Conservation (phyloP, 1,140 invertebrate genomes). For the Bombus polaris region DNA sequence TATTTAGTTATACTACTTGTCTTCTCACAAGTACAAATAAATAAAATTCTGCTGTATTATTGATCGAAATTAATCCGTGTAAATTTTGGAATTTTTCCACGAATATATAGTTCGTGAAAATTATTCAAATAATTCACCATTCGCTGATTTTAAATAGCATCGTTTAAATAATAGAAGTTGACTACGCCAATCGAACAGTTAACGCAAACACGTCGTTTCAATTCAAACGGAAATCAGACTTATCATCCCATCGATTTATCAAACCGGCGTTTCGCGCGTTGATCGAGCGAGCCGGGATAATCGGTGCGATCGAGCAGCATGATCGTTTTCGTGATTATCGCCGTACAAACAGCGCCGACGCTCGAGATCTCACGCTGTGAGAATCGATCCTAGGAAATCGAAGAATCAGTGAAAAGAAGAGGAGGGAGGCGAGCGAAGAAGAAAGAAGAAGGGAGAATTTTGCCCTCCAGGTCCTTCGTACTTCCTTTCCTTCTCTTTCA, state of each 20-base stretch:
- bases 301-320: not conserved
- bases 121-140: too few relatives aligned
- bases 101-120: too few relatives aligned
- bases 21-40: too few relatives aligned
- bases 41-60: too few relatives aligned
- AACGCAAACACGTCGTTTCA: not conserved
- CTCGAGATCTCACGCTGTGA: conserved; percentile 73
- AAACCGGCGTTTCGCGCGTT: not conserved
- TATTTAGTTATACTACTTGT: too few relatives aligned
- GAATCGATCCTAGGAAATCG: conserved; percentile 53
- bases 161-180: too few relatives aligned
- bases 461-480: conserved; percentile 10
- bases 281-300: not conserved
- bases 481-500: not conserved
- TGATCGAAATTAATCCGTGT: too few relatives aligned
- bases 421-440: not conserved
- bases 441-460: conserved; percentile 23
- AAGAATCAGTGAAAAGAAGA: conserved; percentile 37
- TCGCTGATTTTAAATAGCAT: too few relatives aligned
- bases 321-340: conserved; percentile 12
- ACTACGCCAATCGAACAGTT: not conserved
- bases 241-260: not conserved
- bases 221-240: conserved; percentile 18
- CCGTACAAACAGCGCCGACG: conserved; percentile 47
- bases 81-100: too few relatives aligned